phyloP scores from a whole-genome alignment of 1,140 invertebrate genomes.

The Brachionus koreanus region DNA sequence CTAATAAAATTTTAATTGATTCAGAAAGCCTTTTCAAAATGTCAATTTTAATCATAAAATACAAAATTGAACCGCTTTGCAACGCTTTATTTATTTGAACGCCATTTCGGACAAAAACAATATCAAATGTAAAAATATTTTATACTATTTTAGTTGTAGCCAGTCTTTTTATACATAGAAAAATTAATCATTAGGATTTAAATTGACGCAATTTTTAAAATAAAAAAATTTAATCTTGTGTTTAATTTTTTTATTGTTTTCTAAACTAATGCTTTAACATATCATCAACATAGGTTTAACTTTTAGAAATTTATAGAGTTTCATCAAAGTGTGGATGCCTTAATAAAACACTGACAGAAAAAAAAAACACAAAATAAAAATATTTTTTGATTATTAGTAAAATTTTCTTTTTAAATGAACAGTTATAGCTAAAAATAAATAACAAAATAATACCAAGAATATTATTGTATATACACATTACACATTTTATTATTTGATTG shows the following conservation, averaged over 20 bases:
- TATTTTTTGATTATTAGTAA: neutral
- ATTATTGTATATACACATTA: too few relatives aligned
- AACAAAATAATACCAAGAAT: neutral
- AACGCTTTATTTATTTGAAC: conserved; percentile 3
- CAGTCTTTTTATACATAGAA: neutral
- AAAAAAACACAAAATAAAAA: neutral
- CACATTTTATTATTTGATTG: too few relatives aligned
- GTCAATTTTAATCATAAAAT: neutral
- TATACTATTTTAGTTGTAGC: neutral
- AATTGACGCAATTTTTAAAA: neutral
- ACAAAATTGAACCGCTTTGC: neutral
- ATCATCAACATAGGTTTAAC: neutral
- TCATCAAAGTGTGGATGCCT: neutral
- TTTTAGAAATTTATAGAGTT: neutral
- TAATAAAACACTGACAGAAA: neutral
- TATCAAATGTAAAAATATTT: neutral
- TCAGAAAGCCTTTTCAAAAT: neutral
- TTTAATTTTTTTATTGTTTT: neutral
- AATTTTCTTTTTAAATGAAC: neutral
- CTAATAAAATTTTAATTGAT: neutral
- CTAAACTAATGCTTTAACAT: neutral
- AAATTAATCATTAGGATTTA: neutral
- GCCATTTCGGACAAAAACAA: neutral
- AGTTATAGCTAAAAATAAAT: neutral
- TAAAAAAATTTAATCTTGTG: neutral